phyloP scores from a whole-genome alignment of 2,888 invertebrate genomes.

The Meteorus colon region DNA sequence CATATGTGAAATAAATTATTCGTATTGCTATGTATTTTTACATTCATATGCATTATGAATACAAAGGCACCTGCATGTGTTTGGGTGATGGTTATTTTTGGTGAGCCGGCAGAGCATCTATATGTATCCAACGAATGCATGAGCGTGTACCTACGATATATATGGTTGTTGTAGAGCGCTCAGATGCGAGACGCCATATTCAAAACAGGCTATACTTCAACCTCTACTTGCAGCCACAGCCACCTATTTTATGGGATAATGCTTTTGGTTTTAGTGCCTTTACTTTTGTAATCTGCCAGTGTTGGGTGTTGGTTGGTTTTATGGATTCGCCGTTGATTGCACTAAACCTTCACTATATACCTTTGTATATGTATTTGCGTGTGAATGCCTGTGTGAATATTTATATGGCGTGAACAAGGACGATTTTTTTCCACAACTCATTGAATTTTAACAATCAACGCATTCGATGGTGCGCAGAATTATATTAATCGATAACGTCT shows the following conservation, averaged over 20 bases:
- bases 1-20: no score
- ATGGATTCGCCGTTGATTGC: conserved; percentile 14
- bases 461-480: neutral
- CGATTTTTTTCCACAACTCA: neutral
- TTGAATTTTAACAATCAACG: conserved; percentile 7
- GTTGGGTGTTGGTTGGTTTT: conserved; percentile 13
- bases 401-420: neutral
- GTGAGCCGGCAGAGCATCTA: conserved; percentile 38
- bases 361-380: neutral
- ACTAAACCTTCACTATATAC: neutral
- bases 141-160: conserved; percentile 41
- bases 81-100: conserved; percentile 14
- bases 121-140: conserved; percentile 42
- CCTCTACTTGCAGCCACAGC: conserved; percentile 31
- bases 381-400: neutral
- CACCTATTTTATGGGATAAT: conserved; percentile 60
- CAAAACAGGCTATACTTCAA: conserved; percentile 55
- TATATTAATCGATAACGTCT: no score
- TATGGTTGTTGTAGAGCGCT: conserved; percentile 47
- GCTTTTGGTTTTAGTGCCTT: conserved; percentile 54
- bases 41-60: neutral
- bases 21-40: neutral
- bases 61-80: conserved; percentile 13
- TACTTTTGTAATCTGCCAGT: conserved; percentile 43
- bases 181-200: conserved; percentile 49